Conservation (phyloP, 2,797 vertebrate species). For the Spondyliosoma cantharus region DNA sequence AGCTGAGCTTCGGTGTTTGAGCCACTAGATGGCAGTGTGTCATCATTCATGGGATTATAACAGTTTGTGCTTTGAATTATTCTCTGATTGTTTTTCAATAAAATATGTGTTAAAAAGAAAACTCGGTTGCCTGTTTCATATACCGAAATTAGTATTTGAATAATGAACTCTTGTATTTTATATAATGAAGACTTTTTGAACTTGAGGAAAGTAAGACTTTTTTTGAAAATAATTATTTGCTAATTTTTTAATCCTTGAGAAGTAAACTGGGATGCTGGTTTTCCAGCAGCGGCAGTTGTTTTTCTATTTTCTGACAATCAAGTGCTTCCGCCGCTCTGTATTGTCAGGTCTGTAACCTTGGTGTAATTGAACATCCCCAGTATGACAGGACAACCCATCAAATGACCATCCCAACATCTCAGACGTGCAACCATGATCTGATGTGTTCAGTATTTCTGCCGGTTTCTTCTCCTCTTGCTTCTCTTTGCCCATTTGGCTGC, state of each 20-base stretch:
- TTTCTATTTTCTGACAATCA: background rate
- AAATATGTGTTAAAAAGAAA: constrained; percentile 22
- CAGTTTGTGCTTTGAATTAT: background rate
- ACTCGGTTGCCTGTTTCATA: background rate
- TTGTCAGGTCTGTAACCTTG: background rate
- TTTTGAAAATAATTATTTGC: background rate
- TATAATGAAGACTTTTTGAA: background rate
- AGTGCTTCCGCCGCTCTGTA: background rate
- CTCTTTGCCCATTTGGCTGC: constrained; percentile 87
- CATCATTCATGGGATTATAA: background rate
- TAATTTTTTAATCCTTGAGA: background rate
- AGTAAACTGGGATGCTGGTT: background rate
- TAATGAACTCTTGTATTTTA: background rate
- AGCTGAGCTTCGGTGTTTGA: background rate
- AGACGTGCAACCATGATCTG: constrained; percentile 53
- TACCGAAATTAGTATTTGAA: background rate
- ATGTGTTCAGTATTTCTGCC: constrained; percentile 77
- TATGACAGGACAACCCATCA: constrained; percentile 11
- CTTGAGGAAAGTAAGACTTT: too few species aligned
- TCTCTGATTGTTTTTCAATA: constrained; percentile 30
- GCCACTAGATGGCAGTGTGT: constrained; percentile 69
- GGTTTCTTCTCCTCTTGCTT: constrained; percentile 70
- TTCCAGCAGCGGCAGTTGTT: background rate
- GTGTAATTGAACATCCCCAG: background rate
- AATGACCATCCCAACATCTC: constrained; percentile 48